Evolutionary conservation across 2,888 invertebrate species (phyloP), one percentile per base, ranked within the genome.

Genomic region (Agrilus cyanescens): DNA sequence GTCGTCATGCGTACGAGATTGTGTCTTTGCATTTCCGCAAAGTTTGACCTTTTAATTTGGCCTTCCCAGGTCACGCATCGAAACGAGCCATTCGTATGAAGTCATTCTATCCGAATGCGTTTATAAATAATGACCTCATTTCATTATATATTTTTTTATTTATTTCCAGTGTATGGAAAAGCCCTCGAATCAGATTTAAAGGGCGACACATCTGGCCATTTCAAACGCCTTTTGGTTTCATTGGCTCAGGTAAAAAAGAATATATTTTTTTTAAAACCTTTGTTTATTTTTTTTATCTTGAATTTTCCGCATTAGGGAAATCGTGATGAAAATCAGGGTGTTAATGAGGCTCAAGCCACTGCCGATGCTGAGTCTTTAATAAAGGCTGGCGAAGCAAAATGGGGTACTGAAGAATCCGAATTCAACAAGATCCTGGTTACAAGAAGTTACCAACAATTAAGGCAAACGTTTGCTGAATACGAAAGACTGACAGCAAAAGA

Each of bases 191-290:
- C 80, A 6, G 91, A 91, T 61, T 70, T 95, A 54, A 85, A 85
- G 61, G 87, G 85, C 39, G 96, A 96, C 65, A 93, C 94, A 6
- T 91, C 91, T 10, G 95, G 95, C n/a, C 86, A 90, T 66, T 96
- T 96, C 70, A 87, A 88, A 69, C 77, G 91, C 46, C 74, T 96
- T 38, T 80, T 93, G 55, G 85, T 95, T 15, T 90, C 93, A 0
- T 70, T 91, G 40, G 82, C 82, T 54, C 84, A 85, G 74, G 63
- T 63, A 55, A 54, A 4, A 20, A 20, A n/a, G n/a, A n/a, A 44
- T 44, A 36, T 20, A 43, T 40, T 32, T 29, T 31, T n/a, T 15
- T 12, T 37, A 38, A 32, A 13, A 13, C 12, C 49, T 52, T 44
- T 16, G 43, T 43, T 35, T 18, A 25, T 45, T n/a, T 37, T 43